Evolutionary conservation across 2,113 vertebrate species (phyloP).

Genomic region (Damaliscus lunatus): DNA sequence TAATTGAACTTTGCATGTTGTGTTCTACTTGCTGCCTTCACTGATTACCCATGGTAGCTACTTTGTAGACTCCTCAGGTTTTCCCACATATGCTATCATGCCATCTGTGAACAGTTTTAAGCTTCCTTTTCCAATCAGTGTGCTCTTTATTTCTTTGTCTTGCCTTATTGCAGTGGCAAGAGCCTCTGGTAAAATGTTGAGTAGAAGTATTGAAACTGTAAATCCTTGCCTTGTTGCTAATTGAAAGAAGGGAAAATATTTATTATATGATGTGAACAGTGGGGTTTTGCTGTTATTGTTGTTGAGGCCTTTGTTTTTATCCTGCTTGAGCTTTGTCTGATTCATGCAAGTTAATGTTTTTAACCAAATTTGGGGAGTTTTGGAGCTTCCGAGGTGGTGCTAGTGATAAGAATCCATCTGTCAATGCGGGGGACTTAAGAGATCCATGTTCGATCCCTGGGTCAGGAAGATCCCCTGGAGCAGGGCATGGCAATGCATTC

Average conservation of each 20-base stretch:
- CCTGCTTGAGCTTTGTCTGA: background rate
- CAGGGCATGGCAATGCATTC: background rate
- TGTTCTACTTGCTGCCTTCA: background rate
- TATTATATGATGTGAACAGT: background rate
- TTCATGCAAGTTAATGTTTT: background rate
- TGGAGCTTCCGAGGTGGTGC: fast-evolving
- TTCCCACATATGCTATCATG: background rate
- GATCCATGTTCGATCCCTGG: background rate
- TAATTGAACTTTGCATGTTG: background rate
- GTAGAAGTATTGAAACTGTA: background rate
- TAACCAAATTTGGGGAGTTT: background rate
- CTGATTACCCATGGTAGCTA: background rate
- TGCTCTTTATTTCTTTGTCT: background rate
- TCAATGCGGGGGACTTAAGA: background rate
- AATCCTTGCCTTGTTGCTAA: background rate
- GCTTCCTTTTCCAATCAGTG: background rate
- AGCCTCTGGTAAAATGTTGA: background rate
- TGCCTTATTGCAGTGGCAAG: background rate
- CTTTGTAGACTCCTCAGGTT: background rate
- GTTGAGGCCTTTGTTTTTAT: background rate
- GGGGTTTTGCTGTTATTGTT: background rate
- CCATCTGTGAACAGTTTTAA: background rate
- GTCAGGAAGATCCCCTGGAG: background rate
- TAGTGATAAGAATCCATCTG: background rate
- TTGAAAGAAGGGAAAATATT: background rate